These are phyloP conservation scores for Sialis fuliginosa DNA, from an alignment of 2,888 invertebrate species.

Conservation along the genomic window DNA sequence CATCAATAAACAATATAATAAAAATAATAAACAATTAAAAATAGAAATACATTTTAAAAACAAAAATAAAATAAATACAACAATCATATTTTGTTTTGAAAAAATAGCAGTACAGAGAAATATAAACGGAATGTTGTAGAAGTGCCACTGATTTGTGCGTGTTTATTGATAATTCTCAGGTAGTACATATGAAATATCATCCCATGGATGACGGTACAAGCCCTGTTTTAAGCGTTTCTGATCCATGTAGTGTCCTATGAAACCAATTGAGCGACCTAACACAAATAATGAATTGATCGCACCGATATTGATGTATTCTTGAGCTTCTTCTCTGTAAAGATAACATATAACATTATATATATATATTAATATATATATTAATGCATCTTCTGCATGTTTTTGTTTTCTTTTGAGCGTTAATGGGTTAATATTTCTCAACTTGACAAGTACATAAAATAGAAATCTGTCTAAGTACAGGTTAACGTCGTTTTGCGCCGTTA, in stretches of 20 bases:
- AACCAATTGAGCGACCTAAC: conserved; percentile 93
- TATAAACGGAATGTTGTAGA: background rate
- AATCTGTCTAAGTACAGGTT: too few species aligned
- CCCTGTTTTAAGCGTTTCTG: conserved; percentile 98
- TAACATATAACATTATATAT: conserved; percentile 5
- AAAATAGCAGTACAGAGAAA: background rate
- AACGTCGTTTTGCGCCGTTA: too few species aligned
- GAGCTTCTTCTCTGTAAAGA: conserved; percentile 68
- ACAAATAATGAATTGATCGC: conserved; percentile 97
- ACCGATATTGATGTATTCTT: conserved; percentile 94
- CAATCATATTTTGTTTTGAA: too few species aligned
- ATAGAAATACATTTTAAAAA: background rate
- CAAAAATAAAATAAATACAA: background rate
- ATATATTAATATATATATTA: conserved; percentile 2
- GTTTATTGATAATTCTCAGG: conserved; percentile 42
- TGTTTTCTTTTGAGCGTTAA: too few species aligned
- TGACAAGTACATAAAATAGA: too few species aligned
- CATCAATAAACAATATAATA: too few species aligned
- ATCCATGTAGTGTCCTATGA: conserved; percentile 97
- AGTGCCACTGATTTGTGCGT: background rate
- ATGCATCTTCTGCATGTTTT: too few species aligned
- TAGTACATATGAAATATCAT: conserved; percentile 84
- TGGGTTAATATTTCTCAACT: too few species aligned
- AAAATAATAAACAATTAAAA: background rate
- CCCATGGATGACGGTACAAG: conserved; percentile 98